phyloP scores from a whole-genome alignment of 2,888 invertebrate species.

The Drosophila quinaria region DNA sequence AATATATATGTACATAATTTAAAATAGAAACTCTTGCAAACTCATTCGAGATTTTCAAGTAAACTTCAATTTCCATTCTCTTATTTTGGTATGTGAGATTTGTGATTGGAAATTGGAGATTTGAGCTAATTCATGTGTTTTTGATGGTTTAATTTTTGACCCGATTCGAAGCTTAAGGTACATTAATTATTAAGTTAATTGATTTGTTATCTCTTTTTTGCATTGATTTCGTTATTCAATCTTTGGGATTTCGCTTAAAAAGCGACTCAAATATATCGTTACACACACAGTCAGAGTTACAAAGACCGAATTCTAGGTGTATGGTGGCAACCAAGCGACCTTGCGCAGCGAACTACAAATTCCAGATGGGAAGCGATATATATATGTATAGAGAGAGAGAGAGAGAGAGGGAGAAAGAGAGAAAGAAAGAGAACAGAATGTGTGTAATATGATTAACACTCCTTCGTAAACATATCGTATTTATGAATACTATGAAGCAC shows the following conservation, averaged over 20 bases:
- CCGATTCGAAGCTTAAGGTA: constrained; percentile 67
- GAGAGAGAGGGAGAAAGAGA: constrained; percentile 50
- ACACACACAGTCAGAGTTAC: constrained; percentile 85
- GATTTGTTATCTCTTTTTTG: constrained; percentile 31
- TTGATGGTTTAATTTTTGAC: constrained; percentile 30
- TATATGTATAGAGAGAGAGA: constrained; percentile 12
- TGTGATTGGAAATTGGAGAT: constrained; percentile 22
- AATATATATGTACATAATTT: constrained; percentile 61
- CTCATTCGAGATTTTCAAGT: constrained; percentile 65
- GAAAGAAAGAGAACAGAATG: constrained; percentile 70
- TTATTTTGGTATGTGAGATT: constrained; percentile 15
- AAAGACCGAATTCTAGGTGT: constrained; percentile 85
- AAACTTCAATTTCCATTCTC: constrained; percentile 23
- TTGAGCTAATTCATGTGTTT: constrained; percentile 34
- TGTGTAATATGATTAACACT: constrained; percentile 65
- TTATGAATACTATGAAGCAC: constrained; percentile 48
- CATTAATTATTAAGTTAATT: constrained; percentile 51
- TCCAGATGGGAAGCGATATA: constrained; percentile 50
- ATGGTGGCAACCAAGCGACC: constrained; percentile 85
- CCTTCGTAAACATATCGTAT: constrained; percentile 25
- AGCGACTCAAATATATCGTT: constrained; percentile 84
- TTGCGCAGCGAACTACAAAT: constrained; percentile 82
- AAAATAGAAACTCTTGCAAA: constrained; percentile 81
- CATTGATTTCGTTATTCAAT: constrained; percentile 21
- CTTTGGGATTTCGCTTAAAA: constrained; percentile 77